Evolutionary conservation across 2,797 vertebrate genomes (phyloP).

Genomic region (Gymnothorax reevesii): DNA sequence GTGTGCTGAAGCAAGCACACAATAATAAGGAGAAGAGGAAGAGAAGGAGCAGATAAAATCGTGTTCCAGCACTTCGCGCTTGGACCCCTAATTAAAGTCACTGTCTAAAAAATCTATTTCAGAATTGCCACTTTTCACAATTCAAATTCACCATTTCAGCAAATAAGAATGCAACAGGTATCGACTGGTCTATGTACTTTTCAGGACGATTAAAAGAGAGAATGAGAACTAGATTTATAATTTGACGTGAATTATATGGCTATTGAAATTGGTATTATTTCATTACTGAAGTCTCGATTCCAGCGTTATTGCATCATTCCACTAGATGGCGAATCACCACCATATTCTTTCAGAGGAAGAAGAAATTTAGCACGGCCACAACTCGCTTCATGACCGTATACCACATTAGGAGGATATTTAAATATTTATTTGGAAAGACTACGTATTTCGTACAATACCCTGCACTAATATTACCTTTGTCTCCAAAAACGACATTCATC

Average conservation of each 20-base stretch:
- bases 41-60: too few relatives aligned
- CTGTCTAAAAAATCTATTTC: too few relatives aligned
- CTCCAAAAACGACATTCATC: not conserved
- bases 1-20: too few relatives aligned
- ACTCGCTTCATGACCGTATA: not conserved
- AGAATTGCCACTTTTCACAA: too few relatives aligned
- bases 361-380: not conserved
- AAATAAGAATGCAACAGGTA: not conserved
- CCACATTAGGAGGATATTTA: not conserved
- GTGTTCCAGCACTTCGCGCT: too few relatives aligned
- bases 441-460: not conserved
- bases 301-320: conserved; percentile 37
- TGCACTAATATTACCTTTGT: not conserved
- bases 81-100: too few relatives aligned
- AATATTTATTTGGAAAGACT: not conserved
- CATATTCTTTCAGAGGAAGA: not conserved
- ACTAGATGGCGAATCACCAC: conserved; percentile 46
- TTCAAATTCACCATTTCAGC: too few relatives aligned
- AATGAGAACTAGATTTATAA: not conserved
- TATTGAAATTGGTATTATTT: not conserved
- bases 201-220: not conserved
- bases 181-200: not conserved
- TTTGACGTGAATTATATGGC: not conserved
- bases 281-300: not conserved
- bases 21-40: too few relatives aligned